Evolutionary conservation across 2,888 invertebrate genomes (phyloP).

Genomic region (Dynastes hyllus): DNA sequence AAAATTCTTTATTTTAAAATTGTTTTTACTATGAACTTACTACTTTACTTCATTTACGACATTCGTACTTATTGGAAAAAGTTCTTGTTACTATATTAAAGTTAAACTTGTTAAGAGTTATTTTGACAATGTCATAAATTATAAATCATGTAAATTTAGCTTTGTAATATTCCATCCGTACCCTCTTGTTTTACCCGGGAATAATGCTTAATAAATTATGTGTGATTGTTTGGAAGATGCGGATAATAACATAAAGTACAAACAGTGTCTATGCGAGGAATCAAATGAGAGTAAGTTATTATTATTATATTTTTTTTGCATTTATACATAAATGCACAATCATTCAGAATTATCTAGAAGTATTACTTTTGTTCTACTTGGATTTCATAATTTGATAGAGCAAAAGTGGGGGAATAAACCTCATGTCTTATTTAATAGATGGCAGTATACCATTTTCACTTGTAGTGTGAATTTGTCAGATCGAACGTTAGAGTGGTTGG

Average conservation of each 20-base stretch:
- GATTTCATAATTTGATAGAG: conserved; percentile 35
- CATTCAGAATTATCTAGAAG: conserved; percentile 36
- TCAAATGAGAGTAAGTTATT: conserved; percentile 3
- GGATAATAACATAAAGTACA: not conserved
- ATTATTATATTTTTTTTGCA: not conserved
- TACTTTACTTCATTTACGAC: too few species aligned
- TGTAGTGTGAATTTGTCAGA: conserved; percentile 32
- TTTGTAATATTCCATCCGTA: not conserved
- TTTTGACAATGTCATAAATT: conserved; percentile 32
- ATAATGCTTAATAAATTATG: conserved; percentile 33
- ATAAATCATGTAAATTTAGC: not conserved
- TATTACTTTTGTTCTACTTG: conserved; percentile 20
- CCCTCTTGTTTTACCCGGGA: not conserved
- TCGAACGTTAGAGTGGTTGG: conserved; percentile 13
- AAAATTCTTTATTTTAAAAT: too few species aligned
- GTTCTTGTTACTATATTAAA: too few species aligned
- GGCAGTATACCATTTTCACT: conserved; percentile 32
- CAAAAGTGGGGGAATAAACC: conserved; percentile 44
- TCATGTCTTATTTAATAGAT: conserved; percentile 52
- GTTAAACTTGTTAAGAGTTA: too few species aligned
- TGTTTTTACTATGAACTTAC: too few species aligned
- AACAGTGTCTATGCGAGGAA: conserved; percentile 12
- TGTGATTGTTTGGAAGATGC: conserved; percentile 9
- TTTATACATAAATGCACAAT: conserved; percentile 19
- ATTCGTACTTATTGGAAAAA: too few species aligned